phyloP scores from a whole-genome alignment of 2,797 vertebrate species.

The Hylomyscus alleni region DNA sequence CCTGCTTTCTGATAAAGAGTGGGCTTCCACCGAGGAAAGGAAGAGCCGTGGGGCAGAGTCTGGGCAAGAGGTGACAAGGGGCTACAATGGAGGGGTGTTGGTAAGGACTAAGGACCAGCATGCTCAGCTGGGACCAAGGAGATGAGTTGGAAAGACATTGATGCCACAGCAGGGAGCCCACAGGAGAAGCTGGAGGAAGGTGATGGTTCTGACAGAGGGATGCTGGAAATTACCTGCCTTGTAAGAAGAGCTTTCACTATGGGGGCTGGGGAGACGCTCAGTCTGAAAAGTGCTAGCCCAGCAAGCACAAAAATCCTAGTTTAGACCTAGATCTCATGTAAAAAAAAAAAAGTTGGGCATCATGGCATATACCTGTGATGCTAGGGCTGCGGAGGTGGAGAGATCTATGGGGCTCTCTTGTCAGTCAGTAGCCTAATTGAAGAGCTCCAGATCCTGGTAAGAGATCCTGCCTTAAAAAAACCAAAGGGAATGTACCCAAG shows the following conservation, averaged over 20 bases:
- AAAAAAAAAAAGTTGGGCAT: not conserved
- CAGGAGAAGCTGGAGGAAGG: not conserved
- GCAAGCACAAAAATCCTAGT: not conserved
- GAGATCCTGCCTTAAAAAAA: not conserved
- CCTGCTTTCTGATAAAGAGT: not conserved
- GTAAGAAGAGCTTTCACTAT: not conserved
- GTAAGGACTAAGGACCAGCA: not conserved
- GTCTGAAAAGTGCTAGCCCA: too few species aligned
- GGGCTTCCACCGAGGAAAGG: not conserved
- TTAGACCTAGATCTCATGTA: not conserved
- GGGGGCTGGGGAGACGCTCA: not conserved
- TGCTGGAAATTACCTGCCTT: not conserved
- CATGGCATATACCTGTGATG: not conserved
- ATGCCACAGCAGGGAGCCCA: fast-evolving
- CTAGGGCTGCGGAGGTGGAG: not conserved
- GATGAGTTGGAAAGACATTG: too few species aligned
- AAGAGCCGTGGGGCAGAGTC: not conserved
- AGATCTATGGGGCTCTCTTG: not conserved
- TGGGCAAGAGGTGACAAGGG: not conserved
- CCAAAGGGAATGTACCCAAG: not conserved
- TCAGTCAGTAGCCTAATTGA: not conserved
- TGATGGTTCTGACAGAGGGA: not conserved
- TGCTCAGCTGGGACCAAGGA: not conserved
- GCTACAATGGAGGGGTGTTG: not conserved
- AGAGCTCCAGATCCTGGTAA: not conserved